Evolutionary conservation across 2,888 invertebrate genomes (phyloP).

Genomic region (Teleogryllus oceanicus): DNA sequence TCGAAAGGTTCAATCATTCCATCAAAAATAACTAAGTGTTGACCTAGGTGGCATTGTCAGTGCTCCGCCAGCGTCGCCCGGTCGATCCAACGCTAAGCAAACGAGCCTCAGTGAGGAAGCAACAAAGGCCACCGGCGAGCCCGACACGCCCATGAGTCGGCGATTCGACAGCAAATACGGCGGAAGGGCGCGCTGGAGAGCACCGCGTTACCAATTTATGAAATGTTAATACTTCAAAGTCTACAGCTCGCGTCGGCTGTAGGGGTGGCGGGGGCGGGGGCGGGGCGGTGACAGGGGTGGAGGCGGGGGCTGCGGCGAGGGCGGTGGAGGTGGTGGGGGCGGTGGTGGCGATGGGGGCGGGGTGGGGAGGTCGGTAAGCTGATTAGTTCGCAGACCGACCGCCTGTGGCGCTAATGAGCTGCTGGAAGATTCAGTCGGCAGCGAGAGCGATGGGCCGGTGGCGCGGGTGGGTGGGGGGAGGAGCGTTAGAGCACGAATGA

Average conservation of each 20-base stretch:
- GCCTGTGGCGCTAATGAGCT: conserved; percentile 10
- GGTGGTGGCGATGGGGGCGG: too few relatives aligned
- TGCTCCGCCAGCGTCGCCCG: too few relatives aligned
- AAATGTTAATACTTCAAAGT: conserved; percentile 8
- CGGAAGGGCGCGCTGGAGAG: not conserved
- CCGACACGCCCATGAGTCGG: not conserved
- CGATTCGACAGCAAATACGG: not conserved
- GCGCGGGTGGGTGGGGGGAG: not conserved
- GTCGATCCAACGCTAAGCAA: too few relatives aligned
- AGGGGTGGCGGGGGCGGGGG: too few relatives aligned
- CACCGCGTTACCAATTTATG: not conserved
- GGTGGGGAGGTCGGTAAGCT: not conserved
- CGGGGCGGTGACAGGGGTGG: too few relatives aligned
- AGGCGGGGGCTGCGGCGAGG: too few relatives aligned
- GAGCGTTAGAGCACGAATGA: not conserved
- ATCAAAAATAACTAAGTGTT: too few relatives aligned
- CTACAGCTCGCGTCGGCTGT: not conserved
- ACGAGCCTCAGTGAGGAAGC: too few relatives aligned
- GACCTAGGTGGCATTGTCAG: too few relatives aligned
- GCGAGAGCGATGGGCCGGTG: not conserved
- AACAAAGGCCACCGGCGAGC: too few relatives aligned
- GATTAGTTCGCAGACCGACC: not conserved
- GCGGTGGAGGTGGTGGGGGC: too few relatives aligned
- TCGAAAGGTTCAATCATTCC: too few relatives aligned
- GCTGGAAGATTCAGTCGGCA: conserved; percentile 7